Percentiles rank a stretch among this genome's conserved stretches.
Conservation (phyloP, 2,113 vertebrate genomes). For the Hemicordylus capensis region DNA sequence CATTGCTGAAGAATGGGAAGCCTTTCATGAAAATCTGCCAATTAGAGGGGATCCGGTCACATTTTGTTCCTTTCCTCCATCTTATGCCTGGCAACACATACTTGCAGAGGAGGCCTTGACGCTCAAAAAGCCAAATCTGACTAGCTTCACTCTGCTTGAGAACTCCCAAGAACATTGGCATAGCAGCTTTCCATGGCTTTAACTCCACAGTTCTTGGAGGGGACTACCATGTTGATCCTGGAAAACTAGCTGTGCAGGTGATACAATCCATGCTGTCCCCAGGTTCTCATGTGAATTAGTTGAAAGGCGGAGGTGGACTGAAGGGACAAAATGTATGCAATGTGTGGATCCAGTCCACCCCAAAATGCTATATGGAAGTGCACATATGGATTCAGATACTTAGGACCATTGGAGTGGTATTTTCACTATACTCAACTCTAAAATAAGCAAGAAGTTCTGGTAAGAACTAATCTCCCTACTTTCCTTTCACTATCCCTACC, state of each 20-base stretch:
- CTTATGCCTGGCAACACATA: not conserved
- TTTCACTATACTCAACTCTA: not conserved
- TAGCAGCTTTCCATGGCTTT: not conserved
- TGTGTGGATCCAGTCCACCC: not conserved
- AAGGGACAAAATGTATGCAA: too few species aligned
- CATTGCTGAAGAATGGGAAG: not conserved
- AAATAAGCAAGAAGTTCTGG: too few species aligned
- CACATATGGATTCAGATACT: not conserved
- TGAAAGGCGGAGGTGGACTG: not conserved
- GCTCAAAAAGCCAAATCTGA: too few species aligned
- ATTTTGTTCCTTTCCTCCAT: not conserved
- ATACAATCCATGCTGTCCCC: not conserved
- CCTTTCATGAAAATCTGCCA: not conserved
- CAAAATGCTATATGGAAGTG: not conserved
- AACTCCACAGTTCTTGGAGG: not conserved
- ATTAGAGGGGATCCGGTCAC: not conserved
- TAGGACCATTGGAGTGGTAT: not conserved
- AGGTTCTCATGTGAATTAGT: not conserved
- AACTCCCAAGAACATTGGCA: not conserved
- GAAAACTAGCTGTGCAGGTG: not conserved
- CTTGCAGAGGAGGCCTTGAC: not conserved
- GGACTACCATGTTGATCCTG: not conserved
- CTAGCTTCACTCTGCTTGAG: not conserved
- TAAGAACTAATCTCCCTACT: too few species aligned
- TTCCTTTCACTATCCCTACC: too few species aligned